phyloP scores from a whole-genome alignment of 1,140 invertebrate species.

The Drosophila pseudoobscura region DNA sequence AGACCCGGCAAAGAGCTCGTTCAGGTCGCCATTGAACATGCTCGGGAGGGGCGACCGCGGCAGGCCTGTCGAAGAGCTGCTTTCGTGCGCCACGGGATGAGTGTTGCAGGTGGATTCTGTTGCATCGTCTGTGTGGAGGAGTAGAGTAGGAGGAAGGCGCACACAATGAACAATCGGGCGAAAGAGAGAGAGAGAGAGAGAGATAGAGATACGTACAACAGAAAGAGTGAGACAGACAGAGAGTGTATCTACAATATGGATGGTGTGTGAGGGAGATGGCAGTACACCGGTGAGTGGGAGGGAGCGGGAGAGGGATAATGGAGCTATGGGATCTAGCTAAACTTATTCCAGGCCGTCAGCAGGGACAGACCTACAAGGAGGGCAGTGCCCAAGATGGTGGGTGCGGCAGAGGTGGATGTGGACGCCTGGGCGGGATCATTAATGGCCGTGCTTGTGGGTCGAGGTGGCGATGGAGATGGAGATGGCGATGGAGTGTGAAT shows the following conservation, averaged over 20 bases:
- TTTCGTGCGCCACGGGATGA: conserved; percentile 12
- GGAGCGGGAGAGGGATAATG: background rate
- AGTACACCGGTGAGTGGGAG: conserved; percentile 7
- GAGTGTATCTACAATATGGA: conserved; percentile 9
- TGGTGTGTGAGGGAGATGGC: conserved; percentile 13
- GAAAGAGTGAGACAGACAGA: conserved; percentile 48
- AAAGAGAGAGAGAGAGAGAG: conserved; percentile 31
- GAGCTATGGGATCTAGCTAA: conserved; percentile 36
- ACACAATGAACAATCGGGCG: conserved; percentile 47
- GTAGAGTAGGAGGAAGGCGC: conserved; percentile 36
- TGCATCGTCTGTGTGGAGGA: conserved; percentile 64
- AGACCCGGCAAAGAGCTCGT: conserved; percentile 72
- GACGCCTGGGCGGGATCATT: background rate
- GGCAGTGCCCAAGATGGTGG: conserved; percentile 68
- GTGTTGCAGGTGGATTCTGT: conserved; percentile 39
- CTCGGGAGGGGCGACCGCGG: conserved; percentile 29
- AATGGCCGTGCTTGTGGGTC: background rate
- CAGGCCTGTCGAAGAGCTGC: conserved; percentile 5
- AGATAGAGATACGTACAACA: conserved; percentile 37
- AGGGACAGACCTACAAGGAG: conserved; percentile 70
- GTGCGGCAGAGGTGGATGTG: conserved; percentile 30
- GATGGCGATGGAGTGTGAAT: conserved; percentile 3
- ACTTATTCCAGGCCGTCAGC: conserved; percentile 75
- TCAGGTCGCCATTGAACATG: conserved; percentile 55
- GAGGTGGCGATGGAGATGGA: background rate